Evolutionary conservation across 2,888 invertebrate genomes (phyloP).

Genomic region (Microdon myrmicae): DNA sequence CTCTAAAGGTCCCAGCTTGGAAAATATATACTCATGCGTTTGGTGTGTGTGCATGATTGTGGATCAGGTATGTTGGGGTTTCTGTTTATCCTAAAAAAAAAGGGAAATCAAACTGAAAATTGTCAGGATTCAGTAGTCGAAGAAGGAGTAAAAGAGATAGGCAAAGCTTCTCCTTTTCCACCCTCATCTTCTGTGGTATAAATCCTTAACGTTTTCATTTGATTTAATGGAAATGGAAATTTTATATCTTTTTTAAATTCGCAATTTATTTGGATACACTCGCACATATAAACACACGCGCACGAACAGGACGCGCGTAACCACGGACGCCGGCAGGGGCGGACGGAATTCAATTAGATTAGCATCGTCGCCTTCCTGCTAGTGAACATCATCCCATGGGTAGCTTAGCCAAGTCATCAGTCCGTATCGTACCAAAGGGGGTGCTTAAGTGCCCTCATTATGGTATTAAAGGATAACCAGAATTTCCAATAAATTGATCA

Average conservation of each 20-base stretch:
- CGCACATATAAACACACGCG: no score
- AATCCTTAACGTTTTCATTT: constrained; percentile 16
- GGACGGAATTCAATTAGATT: constrained; percentile 30
- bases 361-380: constrained; percentile 23
- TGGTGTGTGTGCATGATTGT: not conserved
- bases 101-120: not conserved
- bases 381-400: not conserved
- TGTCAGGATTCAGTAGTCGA: not conserved
- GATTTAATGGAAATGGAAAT: constrained; percentile 39
- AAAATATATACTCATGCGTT: not conserved
- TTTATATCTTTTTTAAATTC: constrained; percentile 34
- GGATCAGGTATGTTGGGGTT: constrained; percentile 32
- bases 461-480: constrained; percentile 54
- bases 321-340: constrained; percentile 3
- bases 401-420: constrained; percentile 3
- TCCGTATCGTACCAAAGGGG: constrained; percentile 1
- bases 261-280: constrained; percentile 39
- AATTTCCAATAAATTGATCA: constrained; percentile 53
- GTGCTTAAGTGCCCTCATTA: constrained; percentile 51
- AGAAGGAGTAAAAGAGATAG: constrained; percentile 6
- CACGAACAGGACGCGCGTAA: no score
- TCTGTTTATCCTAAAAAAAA: constrained; percentile 24
- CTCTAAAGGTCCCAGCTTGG: not conserved
- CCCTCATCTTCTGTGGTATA: constrained; percentile 1
- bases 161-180: not conserved